phyloP scores from a whole-genome alignment of 1,140 invertebrate species.

The Pseudomyrmex pallidus region DNA sequence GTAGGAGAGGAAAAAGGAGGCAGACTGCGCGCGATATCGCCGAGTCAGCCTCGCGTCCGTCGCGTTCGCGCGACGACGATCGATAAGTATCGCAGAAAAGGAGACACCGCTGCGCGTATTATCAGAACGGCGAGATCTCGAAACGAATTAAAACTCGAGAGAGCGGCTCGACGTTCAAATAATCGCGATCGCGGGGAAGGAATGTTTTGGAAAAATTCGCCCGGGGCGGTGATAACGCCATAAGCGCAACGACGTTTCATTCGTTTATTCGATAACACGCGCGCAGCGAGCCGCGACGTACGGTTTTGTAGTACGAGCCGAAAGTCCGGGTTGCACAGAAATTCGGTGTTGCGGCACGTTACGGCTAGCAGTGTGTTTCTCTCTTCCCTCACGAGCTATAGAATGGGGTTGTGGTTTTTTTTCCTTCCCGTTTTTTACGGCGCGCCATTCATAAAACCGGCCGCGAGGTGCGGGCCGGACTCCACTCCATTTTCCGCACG shows the following conservation, averaged over 20 bases:
- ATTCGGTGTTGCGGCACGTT: constrained; percentile 22
- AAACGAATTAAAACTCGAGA: constrained; percentile 4
- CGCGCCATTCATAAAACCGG: constrained; percentile 55
- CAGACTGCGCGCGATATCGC: not conserved
- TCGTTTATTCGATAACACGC: constrained; percentile 50
- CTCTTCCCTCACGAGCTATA: not conserved
- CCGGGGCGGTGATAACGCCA: constrained; percentile 11
- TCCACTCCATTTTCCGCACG: constrained; percentile 47
- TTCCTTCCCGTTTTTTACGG: constrained; percentile 22
- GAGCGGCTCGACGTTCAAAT: constrained; percentile 2
- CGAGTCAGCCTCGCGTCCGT: not conserved
- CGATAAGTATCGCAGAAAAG: constrained; percentile 13
- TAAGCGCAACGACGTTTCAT: constrained; percentile 37
- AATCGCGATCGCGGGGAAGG: not conserved
- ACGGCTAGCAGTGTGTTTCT: not conserved
- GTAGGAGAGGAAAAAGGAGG: too few species aligned
- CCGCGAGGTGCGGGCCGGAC: constrained; percentile 16
- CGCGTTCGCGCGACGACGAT: not conserved
- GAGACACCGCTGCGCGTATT: not conserved
- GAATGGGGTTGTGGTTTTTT: constrained; percentile 18
- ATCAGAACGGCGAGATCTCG: not conserved
- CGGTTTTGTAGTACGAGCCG: constrained; percentile 26
- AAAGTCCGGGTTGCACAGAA: constrained; percentile 20
- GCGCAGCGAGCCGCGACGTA: constrained; percentile 33
- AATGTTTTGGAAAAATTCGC: not conserved